phyloP scores from a whole-genome alignment of 2,113 vertebrate genomes.

The Nettapus auritus region DNA sequence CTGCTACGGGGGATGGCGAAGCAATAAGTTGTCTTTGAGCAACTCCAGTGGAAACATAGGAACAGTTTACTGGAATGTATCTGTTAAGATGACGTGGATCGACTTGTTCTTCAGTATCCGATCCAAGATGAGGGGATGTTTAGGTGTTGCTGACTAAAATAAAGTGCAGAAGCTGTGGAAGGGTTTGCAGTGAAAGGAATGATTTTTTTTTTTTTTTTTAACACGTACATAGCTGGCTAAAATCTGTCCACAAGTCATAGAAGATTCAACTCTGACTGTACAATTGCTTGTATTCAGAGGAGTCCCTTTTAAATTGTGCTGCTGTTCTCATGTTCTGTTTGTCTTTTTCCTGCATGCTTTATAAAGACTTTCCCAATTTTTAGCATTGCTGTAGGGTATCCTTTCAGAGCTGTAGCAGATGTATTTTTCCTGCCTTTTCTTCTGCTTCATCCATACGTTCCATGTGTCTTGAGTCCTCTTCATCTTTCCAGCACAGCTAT shows the following conservation, averaged over 20 bases:
- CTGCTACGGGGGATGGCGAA: constrained; percentile 48
- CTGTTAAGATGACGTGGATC: background rate
- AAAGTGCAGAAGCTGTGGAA: constrained; percentile 26
- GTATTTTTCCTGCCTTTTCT: background rate
- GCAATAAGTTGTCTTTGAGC: constrained; percentile 38
- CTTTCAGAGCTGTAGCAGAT: background rate
- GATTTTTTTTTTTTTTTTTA: background rate
- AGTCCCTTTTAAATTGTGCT: background rate
- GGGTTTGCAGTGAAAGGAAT: background rate
- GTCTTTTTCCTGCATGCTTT: background rate
- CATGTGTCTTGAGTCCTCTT: background rate
- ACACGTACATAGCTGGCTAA: background rate
- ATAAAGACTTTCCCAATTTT: background rate
- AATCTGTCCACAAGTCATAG: background rate
- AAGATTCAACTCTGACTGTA: background rate
- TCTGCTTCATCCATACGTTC: background rate
- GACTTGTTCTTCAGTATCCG: background rate
- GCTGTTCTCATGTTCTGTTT: background rate
- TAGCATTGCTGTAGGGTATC: background rate
- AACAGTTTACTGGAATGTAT: constrained; percentile 46
- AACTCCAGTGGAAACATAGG: background rate
- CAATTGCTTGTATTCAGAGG: background rate
- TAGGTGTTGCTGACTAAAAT: constrained; percentile 30
- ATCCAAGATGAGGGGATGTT: constrained; percentile 43
- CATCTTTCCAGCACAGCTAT: background rate